Conservation (phyloP, 2,113 vertebrate genomes). For the Heterotis niloticus region DNA sequence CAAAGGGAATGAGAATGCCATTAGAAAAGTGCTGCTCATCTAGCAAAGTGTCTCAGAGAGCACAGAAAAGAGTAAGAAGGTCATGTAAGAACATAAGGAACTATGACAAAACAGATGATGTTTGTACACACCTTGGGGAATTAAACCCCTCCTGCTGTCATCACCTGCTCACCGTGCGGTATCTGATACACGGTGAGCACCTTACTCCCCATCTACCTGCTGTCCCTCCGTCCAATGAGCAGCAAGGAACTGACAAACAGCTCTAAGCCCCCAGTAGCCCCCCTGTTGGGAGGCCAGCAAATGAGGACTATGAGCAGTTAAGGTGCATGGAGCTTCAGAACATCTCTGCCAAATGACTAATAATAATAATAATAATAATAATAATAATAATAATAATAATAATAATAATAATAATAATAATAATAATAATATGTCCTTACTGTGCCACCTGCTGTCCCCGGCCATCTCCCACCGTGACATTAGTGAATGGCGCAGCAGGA, state of each 20-base stretch:
- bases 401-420: too few species aligned
- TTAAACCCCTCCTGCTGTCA: constrained; percentile 18
- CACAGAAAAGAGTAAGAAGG: too few species aligned
- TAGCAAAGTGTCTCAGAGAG: too few species aligned
- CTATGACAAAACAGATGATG: background rate
- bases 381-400: too few species aligned
- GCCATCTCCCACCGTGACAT: too few species aligned
- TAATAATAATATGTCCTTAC: too few species aligned
- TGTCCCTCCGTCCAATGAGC: constrained; percentile 9
- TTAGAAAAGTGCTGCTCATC: too few species aligned
- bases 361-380: background rate
- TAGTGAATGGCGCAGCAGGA: too few species aligned
- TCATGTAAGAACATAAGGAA: too few species aligned
- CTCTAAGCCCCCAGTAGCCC: background rate
- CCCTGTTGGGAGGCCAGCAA: constrained; percentile 8
- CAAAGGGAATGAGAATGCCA: background rate
- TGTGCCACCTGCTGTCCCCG: background rate
- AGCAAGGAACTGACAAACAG: constrained; percentile 9
- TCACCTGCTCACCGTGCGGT: background rate
- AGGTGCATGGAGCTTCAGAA: background rate
- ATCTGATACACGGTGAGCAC: constrained; percentile 4
- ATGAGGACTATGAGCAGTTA: background rate
- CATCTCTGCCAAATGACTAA: background rate
- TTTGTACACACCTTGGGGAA: background rate
- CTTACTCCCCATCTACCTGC: constrained; percentile 19